These are phyloP conservation scores for Eulemur macaco DNA, from an alignment of 2,113 vertebrate species.

Conservation along the genomic window DNA sequence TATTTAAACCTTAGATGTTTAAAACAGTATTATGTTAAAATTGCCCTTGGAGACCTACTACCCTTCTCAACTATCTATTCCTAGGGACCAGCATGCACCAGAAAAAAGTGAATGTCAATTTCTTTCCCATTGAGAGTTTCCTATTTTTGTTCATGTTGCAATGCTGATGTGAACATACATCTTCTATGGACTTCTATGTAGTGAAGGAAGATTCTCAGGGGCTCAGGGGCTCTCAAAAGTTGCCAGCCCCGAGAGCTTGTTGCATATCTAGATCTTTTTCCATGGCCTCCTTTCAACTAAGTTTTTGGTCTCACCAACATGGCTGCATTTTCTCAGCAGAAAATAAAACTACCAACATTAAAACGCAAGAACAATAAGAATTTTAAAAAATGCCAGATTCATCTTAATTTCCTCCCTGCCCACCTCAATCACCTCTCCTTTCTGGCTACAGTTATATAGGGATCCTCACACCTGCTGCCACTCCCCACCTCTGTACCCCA, in stretches of 20 bases:
- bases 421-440: neutral
- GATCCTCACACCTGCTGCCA: neutral
- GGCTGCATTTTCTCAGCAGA: slow-evolving; percentile 11
- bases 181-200: neutral
- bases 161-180: neutral
- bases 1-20: neutral
- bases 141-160: neutral
- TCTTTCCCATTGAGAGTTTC: neutral
- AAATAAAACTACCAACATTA: slow-evolving; percentile 10
- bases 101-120: neutral
- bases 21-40: neutral
- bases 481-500: too few species aligned
- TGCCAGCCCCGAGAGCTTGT: neutral
- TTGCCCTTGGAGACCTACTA: neutral
- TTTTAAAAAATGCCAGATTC: neutral
- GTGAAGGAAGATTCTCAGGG: neutral
- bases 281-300: neutral
- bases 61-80: neutral
- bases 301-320: neutral
- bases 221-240: neutral
- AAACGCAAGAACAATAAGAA: neutral
- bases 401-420: neutral
- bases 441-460: neutral
- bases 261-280: neutral
- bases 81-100: neutral